Evolutionary conservation across 2,113 vertebrate genomes (phyloP).

Genomic region (Pipa parva): DNA sequence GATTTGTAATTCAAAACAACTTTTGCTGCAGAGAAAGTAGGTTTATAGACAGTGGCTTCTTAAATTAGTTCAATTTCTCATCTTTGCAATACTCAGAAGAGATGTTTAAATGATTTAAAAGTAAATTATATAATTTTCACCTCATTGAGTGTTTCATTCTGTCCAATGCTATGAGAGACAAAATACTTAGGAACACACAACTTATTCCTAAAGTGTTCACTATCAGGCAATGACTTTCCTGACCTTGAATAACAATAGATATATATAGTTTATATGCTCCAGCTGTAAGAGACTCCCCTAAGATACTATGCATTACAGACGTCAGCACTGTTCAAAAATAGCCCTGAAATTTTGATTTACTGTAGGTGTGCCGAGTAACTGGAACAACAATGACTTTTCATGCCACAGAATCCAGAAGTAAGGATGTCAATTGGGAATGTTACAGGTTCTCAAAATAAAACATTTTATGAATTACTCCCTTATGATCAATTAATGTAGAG

Average conservation of each 20-base stretch:
- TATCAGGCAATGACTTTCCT: background rate
- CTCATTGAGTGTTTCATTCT: too few relatives aligned
- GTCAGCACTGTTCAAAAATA: slow-evolving; percentile 23
- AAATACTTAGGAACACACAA: background rate
- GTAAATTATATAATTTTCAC: too few relatives aligned
- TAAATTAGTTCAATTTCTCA: too few relatives aligned
- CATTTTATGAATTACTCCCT: too few relatives aligned
- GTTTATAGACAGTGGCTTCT: too few relatives aligned
- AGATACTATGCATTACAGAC: background rate
- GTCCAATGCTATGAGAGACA: too few relatives aligned
- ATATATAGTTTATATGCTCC: background rate
- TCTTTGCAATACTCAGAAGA: too few relatives aligned
- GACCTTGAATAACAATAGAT: slow-evolving; percentile 2
- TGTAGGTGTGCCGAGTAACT: background rate
- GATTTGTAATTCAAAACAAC: too few relatives aligned
- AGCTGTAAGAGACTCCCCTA: background rate
- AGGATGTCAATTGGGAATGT: background rate
- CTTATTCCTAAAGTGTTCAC: background rate
- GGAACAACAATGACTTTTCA: slow-evolving; percentile 4
- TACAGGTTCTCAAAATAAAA: slow-evolving; percentile 19
- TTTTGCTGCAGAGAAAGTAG: too few relatives aligned
- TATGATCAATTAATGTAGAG: too few relatives aligned
- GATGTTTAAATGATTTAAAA: too few relatives aligned
- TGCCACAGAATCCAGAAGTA: background rate
- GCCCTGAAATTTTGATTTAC: background rate